phyloP scores from a whole-genome alignment of 2,113 vertebrate genomes.

The Pterocles gutturalis region DNA sequence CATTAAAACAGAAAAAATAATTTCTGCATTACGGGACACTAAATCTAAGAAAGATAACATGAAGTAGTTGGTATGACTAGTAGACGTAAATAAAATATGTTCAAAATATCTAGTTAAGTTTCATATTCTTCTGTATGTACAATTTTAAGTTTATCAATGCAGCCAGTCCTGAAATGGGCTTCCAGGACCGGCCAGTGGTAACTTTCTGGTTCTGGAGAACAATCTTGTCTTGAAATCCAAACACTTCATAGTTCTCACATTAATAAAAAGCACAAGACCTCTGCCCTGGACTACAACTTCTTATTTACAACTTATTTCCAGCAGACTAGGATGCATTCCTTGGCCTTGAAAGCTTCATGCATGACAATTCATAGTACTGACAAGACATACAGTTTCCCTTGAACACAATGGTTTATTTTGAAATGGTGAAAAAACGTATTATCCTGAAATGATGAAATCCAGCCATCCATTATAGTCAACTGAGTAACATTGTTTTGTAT shows the following conservation, averaged over 20 bases:
- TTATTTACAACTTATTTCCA: background rate
- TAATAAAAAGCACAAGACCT: background rate
- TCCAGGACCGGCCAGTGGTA: background rate
- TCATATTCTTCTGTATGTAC: background rate
- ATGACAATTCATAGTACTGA: background rate
- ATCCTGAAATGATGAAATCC: background rate
- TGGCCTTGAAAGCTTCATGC: background rate
- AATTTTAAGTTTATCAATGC: background rate
- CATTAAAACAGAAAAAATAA: background rate
- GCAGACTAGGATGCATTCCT: background rate
- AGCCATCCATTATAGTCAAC: background rate
- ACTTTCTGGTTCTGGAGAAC: background rate
- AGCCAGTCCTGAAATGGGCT: background rate
- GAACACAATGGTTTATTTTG: background rate
- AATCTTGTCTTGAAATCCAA: background rate
- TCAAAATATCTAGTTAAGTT: background rate
- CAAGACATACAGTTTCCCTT: background rate
- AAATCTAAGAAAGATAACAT: background rate
- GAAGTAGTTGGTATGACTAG: background rate
- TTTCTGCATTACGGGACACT: background rate
- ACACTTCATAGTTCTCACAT: background rate
- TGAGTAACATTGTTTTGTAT: background rate
- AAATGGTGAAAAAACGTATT: background rate
- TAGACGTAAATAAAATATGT: background rate
- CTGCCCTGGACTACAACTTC: background rate